Evolutionary conservation across 2,888 invertebrate species (phyloP).

Genomic region (Drosophila demipolita): DNA sequence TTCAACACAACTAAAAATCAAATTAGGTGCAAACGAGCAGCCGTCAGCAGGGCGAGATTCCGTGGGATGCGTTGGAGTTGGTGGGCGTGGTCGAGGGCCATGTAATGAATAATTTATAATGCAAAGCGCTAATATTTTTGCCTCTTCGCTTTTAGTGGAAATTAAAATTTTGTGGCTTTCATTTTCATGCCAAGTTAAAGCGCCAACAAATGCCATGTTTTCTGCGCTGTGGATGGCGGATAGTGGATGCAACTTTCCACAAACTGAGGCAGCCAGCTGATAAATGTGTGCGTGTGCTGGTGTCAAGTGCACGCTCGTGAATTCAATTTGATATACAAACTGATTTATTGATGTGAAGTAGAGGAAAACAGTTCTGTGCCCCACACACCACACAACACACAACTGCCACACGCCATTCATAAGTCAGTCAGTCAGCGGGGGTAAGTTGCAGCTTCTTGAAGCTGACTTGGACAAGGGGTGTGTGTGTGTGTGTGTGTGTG

Average conservation of each 20-base stretch:
- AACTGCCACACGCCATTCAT: constrained; percentile 75
- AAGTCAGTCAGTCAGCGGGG: constrained; percentile 70
- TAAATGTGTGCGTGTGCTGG: constrained; percentile 78
- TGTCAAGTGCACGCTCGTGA: constrained; percentile 78
- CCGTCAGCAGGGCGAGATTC: constrained; percentile 43
- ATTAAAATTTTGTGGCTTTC: constrained; percentile 82
- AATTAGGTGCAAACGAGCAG: constrained; percentile 84
- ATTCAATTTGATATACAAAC: constrained; percentile 83
- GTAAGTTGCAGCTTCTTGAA: constrained; percentile 21
- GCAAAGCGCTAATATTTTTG: constrained; percentile 53
- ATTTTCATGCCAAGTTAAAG: constrained; percentile 55
- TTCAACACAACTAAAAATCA: constrained; percentile 83
- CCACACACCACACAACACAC: not conserved
- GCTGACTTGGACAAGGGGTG: not conserved
- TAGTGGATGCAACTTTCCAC: constrained; percentile 2
- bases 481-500: not conserved
- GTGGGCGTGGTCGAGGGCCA: constrained; percentile 52
- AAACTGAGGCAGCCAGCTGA: constrained; percentile 45
- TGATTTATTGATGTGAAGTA: constrained; percentile 77
- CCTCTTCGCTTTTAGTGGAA: constrained; percentile 78
- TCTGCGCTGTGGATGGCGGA: constrained; percentile 2
- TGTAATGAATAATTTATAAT: constrained; percentile 84
- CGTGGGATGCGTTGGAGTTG: constrained; percentile 22
- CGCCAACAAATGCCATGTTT: constrained; percentile 20
- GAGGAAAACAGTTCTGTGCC: constrained; percentile 17